Percentiles rank a stretch among this genome's conserved stretches.
Conservation (phyloP, 2,888 invertebrate genomes). For the Boloria euphrosyne region DNA sequence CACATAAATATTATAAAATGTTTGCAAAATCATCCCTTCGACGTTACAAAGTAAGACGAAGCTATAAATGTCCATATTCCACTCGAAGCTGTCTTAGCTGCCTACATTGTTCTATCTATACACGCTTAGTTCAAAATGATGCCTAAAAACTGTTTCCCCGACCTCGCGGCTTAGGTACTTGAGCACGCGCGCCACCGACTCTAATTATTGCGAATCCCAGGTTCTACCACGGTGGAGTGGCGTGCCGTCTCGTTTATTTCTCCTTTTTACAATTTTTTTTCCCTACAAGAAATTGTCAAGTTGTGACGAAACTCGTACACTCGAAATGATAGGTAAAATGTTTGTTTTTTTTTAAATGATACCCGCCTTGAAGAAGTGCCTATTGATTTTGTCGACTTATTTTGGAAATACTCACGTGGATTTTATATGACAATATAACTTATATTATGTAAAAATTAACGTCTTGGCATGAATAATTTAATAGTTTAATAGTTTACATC, state of each 20-base stretch:
- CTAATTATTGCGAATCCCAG: constrained; percentile 52
- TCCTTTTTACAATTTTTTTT: constrained; percentile 34
- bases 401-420: no score
- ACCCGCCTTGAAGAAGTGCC: neutral
- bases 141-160: constrained; percentile 42
- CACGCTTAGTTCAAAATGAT: constrained; percentile 28
- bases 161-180: constrained; percentile 48
- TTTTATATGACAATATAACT: no score
- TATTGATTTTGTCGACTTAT: no score
- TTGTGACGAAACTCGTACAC: constrained; percentile 29
- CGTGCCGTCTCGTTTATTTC: constrained; percentile 43
- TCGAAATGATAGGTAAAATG: constrained; percentile 19
- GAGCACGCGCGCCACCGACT: constrained; percentile 54
- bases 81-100: constrained; percentile 10
- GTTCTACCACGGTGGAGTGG: constrained; percentile 40
- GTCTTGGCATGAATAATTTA: no score
- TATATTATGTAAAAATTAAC: no score
- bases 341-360: constrained; percentile 15
- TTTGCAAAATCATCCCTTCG: neutral
- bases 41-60: no score
- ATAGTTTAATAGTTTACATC: no score
- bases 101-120: constrained; percentile 5
- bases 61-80: neutral
- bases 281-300: constrained; percentile 38
- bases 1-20: neutral